Base-by-base conservation (phyloP, 2,113 vertebrate genomes). In the Melospiza melodia region DNA sequence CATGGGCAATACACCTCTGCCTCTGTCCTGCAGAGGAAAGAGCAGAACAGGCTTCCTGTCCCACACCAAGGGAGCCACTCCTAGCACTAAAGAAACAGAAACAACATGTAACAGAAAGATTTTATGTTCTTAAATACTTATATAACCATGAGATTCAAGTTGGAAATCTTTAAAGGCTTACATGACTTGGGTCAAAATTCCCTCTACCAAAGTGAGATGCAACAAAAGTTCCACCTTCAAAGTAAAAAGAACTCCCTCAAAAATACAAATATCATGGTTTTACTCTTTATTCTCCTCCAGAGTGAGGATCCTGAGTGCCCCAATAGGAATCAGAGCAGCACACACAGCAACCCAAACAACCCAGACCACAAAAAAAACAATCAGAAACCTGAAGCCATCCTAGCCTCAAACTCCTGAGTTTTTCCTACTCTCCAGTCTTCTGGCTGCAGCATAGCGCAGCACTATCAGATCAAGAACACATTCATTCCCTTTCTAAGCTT, bases 21-120 rank as follows among this genome's bases (percentile, higher is more conserved):
- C 55, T 44, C 54, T 76, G 18, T 5, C 23, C 25, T 12, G 11
- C 4, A 31, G 39, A 23, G 5, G 5, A 37, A n/a, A 49, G 6
- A 43, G 21, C 10, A 67, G 21, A 67, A 11, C 7, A 73, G 22
- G 20, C 10, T 43, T 21, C 30, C 59, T 23, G 33, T 33, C 11
- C 11, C 35, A 37, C 6, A 10, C 7, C 19, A 15, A 55, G 15
- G 25, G 4, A 86, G 22, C 7, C 6, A 25, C 39, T 73, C 33
- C 41, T 21, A 31, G 19, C 30, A 61, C 0, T 12, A 4, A 18
- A 69, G 6, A 73, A 11, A 14, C 11, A 57, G 24, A 12, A 68
- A 59, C 1, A 65, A 65, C 8, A 43, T 0, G 0, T 3, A 46
- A 33, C 4, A 25, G 3, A 41, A 12, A 3, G 2, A 31, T 37